Base-by-base conservation (phyloP, 2,888 invertebrate genomes). In the Drosophila yooni region DNA sequence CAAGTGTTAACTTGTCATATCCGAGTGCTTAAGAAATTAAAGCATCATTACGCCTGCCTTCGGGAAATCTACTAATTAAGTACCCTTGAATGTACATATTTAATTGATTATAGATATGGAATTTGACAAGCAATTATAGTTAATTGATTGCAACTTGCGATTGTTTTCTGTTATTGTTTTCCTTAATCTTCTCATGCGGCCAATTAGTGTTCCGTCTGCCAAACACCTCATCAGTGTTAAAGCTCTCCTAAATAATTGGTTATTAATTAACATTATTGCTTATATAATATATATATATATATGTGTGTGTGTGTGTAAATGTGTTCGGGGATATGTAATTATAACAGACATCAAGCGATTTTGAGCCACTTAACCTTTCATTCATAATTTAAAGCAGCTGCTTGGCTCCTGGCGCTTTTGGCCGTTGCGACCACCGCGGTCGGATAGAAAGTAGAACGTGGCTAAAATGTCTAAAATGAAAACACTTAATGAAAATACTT, bases 401-500 rank as follows among this genome's bases (percentile, higher is more conserved):
- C 27, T 38, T 38, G 27, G 27, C 38, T 56, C 13, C 18, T 40
- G 25, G 27, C 27, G n/a, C 25, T 64, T 33, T 36, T 59, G 40
- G 53, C 56, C 36, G 25, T 15, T 25, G 27, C 27, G n/a, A 15
- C 46, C 46, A n/a, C 15, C 13, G 36, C n/a, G 10, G 25, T 27
- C 18, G 54, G n/a, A 27, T 34, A 3, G 34, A n/a, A 15, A n/a
- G 10, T 13, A 33, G 51, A 68, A 77, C 81, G 89, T 80, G 78
- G 74, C 46, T 62, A 48, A 85, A 80, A 86, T 83, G 58, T 71
- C 69, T 79, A 69, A 66, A 63, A 31, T 46, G 72, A 74, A 76
- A 79, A 71, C 76, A 88, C 85, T 88, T 90, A 90, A 88, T 88
- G 88, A 88, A 91, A 88, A 82, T 79, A 68, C 59, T 68, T 68